phyloP scores from a whole-genome alignment of 2,888 invertebrate genomes.

The Ptycholaimellus sp. region DNA sequence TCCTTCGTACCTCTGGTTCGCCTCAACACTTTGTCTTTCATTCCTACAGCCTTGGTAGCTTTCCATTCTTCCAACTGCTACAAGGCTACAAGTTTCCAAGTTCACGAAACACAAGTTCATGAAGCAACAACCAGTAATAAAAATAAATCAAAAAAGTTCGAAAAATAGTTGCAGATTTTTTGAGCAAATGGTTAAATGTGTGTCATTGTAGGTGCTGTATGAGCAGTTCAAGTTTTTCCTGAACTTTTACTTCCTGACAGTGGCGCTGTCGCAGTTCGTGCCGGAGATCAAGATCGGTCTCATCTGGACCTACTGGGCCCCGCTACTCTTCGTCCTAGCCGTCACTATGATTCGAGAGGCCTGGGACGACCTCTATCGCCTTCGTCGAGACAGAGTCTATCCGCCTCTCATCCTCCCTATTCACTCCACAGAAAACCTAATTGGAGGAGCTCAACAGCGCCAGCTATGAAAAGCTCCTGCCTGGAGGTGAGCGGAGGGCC shows the following conservation, averaged over 20 bases:
- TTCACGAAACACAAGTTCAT: background rate
- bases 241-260: conserved; percentile 85
- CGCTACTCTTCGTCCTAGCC: conserved; percentile 67
- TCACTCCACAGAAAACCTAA: no score
- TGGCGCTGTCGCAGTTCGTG: conserved; percentile 94
- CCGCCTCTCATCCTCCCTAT: no score
- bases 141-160: conserved; percentile 1
- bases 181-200: conserved; percentile 6
- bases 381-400: conserved; percentile 73
- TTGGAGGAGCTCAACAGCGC: conserved; percentile 92
- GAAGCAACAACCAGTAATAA: background rate
- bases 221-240: conserved; percentile 98
- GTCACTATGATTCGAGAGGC: conserved; percentile 90
- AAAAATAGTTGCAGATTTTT: no score
- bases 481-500: conserved; percentile 32
- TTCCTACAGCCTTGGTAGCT: no score
- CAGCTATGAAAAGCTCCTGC: conserved; percentile 57
- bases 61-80: no score
- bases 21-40: conserved; percentile 14
- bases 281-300: conserved; percentile 85
- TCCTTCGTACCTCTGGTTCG: conserved; percentile 37
- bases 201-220: conserved; percentile 49
- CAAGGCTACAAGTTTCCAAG: no score
- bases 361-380: conserved; percentile 74
- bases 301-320: conserved; percentile 97